Base-by-base conservation (phyloP, 1,140 invertebrate species). In the Micrasema longulum region DNA sequence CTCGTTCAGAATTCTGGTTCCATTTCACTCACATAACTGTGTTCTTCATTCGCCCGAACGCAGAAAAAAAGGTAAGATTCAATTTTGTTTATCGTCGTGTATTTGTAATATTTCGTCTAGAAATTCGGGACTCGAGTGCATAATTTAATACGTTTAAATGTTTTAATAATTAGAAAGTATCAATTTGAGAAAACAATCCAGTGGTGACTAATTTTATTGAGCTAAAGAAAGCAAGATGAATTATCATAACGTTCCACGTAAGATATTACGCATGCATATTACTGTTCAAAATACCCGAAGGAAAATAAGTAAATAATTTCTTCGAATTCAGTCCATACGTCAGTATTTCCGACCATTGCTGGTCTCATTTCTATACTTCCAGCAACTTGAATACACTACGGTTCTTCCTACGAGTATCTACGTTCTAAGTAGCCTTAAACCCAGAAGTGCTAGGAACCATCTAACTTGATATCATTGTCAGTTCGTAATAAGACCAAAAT, bases 351-450 rank as follows among this genome's bases (percentile, higher is more conserved):
- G 55, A 60, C 26, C 26, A 31, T 16, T 5, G 35, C 20, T 2
- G 35, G 55, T 60, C 14, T 31, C 55, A 60, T 60, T 60, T 60
- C 35, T 38, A 18, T 60, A 38, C 55, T 60, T 38, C 55, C 55
- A 38, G 20, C 31, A 38, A 38, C 55, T 11, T 9, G 55, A 12
- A 26, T 7, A 38, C 55, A 60, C 55, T 60, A 38, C 35, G 31
- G 35, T 60, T 60, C 55, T 38, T 60, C 31, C 35, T 26, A 41
- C 14, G 7, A 31, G 55, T 20, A n/a, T 18, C 45, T 14, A n/a
- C 55, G 7, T 31, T 4, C 7, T 7, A 7, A 31, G 26, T 31
- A 31, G 26, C 26, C 26, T 31, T 2, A 31, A 31, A 31, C 26
- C 26, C 7, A 2, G 3, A 31, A 31, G 26, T 4, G 7, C 3